These are phyloP conservation scores for Oryzias sinensis DNA, from an alignment of 2,797 vertebrate genomes.

Conservation along the genomic window DNA sequence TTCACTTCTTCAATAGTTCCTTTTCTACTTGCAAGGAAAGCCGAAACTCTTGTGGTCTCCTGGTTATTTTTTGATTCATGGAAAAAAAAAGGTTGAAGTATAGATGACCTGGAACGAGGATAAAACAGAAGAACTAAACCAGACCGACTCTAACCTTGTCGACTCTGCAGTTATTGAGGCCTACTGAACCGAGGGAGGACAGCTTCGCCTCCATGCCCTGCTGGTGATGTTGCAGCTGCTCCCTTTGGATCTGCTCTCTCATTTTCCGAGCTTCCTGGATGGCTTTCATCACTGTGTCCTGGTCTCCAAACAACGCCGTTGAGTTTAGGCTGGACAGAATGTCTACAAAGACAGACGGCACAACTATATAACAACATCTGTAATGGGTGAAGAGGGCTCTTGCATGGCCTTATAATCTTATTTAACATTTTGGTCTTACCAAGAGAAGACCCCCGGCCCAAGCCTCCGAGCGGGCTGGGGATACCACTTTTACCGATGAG, in stretches of 20 bases:
- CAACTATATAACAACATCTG: background rate
- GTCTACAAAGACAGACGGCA: conserved; percentile 73
- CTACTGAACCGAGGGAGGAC: conserved; percentile 87
- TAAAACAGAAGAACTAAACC: conserved; percentile 6
- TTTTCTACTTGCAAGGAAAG: conserved; percentile 35
- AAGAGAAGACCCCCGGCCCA: conserved; percentile 83
- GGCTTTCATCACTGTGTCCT: conserved; percentile 99
- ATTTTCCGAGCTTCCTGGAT: conserved; percentile 99
- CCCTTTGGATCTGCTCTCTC: conserved; percentile 97
- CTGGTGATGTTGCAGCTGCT: conserved; percentile 90
- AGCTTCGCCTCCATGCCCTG: conserved; percentile 93
- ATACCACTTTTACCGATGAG: conserved; percentile 84
- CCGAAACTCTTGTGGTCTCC: conserved; percentile 35
- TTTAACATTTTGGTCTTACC: conserved; percentile 75
- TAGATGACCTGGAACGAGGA: conserved; percentile 20
- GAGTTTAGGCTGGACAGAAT: conserved; percentile 99
- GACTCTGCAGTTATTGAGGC: conserved; percentile 87
- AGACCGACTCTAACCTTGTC: conserved; percentile 85
- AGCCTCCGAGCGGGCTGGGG: conserved; percentile 88
- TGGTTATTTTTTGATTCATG: conserved; percentile 13
- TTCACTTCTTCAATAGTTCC: conserved; percentile 64
- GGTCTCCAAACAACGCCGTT: conserved; percentile 96
- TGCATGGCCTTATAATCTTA: too few relatives aligned
- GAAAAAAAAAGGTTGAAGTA: conserved; percentile 23
- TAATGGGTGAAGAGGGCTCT: too few relatives aligned